A percentile compares a stretch with the other conserved stretches of the same genome.
phyloP scores from a whole-genome alignment of 2,113 vertebrate species.

The Protobothrops mucrosquamatus region DNA sequence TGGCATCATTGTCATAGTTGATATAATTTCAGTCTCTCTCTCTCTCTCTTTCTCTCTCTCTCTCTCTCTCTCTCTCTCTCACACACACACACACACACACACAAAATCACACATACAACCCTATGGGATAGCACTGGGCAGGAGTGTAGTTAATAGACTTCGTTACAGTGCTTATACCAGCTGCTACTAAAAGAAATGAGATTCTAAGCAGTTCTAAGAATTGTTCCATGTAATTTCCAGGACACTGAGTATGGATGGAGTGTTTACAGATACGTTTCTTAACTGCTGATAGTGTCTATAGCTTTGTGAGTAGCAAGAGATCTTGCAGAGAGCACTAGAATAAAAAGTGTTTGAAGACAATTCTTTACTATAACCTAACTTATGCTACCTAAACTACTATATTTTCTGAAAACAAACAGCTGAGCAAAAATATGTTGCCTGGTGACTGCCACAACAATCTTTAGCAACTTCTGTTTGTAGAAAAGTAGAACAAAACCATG shows the following conservation, averaged over 20 bases:
- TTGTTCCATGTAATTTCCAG: background rate
- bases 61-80: background rate
- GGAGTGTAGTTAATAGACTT: background rate
- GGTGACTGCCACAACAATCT: background rate
- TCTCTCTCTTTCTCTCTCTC: background rate
- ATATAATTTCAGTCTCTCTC: background rate
- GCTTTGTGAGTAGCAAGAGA: background rate
- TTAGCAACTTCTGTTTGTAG: background rate
- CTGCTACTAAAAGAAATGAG: background rate
- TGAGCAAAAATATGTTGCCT: background rate
- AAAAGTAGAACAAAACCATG: background rate
- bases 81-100: background rate
- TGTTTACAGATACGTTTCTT: background rate
- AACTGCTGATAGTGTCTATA: background rate
- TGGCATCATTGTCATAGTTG: background rate
- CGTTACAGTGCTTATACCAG: background rate
- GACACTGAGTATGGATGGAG: background rate
- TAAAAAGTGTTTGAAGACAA: background rate
- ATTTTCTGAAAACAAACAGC: background rate
- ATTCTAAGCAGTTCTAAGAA: background rate
- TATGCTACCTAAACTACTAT: background rate
- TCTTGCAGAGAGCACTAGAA: background rate
- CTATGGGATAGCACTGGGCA: background rate
- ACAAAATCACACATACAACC: background rate
- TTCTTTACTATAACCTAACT: background rate